Evolutionary conservation across 2,797 vertebrate genomes (phyloP), one percentile per base, ranked within the genome.

Genomic region (Antennarius maculatus): DNA sequence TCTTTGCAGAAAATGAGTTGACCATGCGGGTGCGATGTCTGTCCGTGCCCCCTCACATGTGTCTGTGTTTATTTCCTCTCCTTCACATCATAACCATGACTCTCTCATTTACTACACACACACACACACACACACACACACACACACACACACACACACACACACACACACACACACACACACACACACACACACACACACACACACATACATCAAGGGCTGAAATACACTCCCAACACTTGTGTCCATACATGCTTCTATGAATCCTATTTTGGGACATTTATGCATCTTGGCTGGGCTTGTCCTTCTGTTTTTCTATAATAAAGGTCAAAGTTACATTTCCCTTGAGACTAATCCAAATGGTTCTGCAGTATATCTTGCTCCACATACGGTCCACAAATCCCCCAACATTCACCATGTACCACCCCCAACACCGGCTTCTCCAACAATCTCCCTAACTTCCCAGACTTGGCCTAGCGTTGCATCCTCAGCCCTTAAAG

Each of bases 381-480:
- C 49, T 69, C 48, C 66, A 71, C 70, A 79, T 23, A 83, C 74
- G 71, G 74, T 71, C 28, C 27, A 29, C 71, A 67, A 53, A 76
- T 46, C 72, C 17, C 66, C 39, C 70, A 42, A 66, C 69, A 68
- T 39, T 53, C 66, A 74, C 62, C 66, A 17, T 54, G 64, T 18
- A 41, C 57, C 39, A 57, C 27, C 65, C 65, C 29, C 29, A 39
- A 56, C 53, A 62, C 51, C 47, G 61, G 64, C 50, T 37, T 64
- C 16, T 37, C 6, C 37, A 61, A 15, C 54, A 56, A 15, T 34
- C 45, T 68, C 62, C 60, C 27, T 23, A 2, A 39, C 34, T 46
- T 39, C 51, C 31, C 23, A 62, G 52, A 65, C 42, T 17, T 5
- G 3, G 13, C 41, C 14, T 28, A 70, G 45, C 39, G 62, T 17